Evolutionary conservation across 2,113 vertebrate species (phyloP).

Genomic region (Leiothrix lutea): DNA sequence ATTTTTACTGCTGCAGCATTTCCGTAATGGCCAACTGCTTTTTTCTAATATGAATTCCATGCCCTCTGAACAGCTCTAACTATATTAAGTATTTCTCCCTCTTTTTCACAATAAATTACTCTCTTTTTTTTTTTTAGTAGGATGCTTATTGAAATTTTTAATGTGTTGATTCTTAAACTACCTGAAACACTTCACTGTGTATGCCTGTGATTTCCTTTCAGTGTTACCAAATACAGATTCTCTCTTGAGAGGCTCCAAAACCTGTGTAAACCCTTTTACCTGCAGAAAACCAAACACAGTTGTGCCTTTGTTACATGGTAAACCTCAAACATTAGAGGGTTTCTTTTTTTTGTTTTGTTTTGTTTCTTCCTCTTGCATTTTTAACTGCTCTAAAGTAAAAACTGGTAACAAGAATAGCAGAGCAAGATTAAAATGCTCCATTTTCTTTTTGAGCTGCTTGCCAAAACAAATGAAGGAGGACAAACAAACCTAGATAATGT

Average conservation of each 20-base stretch:
- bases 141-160: neutral
- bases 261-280: neutral
- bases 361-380: neutral
- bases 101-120: neutral
- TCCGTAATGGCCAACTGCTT: neutral
- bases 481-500: neutral
- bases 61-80: neutral
- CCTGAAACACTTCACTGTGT: neutral
- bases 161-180: neutral
- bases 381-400: neutral
- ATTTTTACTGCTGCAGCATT: conserved; percentile 3
- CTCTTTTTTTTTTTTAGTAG: neutral
- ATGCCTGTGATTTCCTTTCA: neutral
- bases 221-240: neutral
- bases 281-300: neutral
- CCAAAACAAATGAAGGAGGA: conserved; percentile 11
- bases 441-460: neutral
- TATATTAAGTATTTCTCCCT: neutral
- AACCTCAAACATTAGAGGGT: neutral
- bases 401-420: neutral
- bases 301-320: neutral
- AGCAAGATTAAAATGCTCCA: neutral
- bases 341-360: neutral
- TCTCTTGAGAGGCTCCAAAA: neutral
- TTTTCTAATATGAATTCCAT: neutral